Base-by-base conservation (phyloP, 2,113 vertebrate species). In the Ceyx melanurus region DNA sequence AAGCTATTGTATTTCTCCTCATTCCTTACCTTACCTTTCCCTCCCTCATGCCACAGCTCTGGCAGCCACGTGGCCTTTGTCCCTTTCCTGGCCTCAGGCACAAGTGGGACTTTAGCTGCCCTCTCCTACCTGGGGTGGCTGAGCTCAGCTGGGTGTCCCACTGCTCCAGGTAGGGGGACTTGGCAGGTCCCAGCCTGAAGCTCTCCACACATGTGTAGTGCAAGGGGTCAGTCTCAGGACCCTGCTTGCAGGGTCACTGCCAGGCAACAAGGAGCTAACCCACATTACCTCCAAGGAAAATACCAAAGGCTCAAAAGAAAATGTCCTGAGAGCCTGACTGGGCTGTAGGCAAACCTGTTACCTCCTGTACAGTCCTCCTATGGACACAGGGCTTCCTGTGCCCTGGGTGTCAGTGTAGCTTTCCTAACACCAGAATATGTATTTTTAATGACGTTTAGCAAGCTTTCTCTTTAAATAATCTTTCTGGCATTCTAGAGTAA, bases 361-460 rank as follows among this genome's bases (percentile, higher is more conserved):
- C 17, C 9, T 71, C 15, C 83, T 74, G 31, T 43, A 18, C 31
- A 42, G 15, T 37, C 5, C 9, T 91, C 3, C n/a, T 62, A 64
- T 45, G 16, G 13, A 17, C 8, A 33, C 7, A 13, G 50, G 20
- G 21, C 21, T 70, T 35, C 33, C 42, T n/a, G 5, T 29, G 51
- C 6, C 21, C 46, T 62, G 48, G 42, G 28, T 80, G 28, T 66
- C 88, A 88, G 43, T 28, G 67, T 64, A 78, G 53, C 85, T 91
- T 85, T 76, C 74, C 58, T 70, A 57, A 66, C 66, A 54, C 62
- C 75, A 72, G 87, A 89, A 28, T 12, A 58, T 0, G 0, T 82
- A 42, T 54, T 93, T 94, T 94, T 89, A 91, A 91, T 82, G 62
- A 80, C 45, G 25, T 66, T 87, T 70, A 92, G 54, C 71, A 82